Conservation (phyloP, 2,113 vertebrate species). For the Anhinga anhinga region DNA sequence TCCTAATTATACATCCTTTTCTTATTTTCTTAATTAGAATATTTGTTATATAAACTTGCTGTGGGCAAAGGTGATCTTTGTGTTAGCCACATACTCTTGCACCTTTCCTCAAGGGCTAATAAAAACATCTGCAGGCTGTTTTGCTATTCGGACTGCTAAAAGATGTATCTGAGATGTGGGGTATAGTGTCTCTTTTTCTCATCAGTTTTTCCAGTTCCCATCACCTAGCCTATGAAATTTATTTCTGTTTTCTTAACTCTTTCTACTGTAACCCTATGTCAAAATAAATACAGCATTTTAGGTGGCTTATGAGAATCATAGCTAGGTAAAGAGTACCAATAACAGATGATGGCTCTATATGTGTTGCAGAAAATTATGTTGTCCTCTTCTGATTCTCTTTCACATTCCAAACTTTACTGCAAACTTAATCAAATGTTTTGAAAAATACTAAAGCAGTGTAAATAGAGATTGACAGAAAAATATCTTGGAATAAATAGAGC, state of each 20-base stretch:
- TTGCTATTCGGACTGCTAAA: not conserved
- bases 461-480: conserved; percentile 23
- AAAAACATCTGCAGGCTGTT: not conserved
- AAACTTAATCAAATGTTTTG: not conserved
- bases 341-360: not conserved
- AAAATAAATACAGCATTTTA: not conserved
- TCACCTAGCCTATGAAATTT: not conserved
- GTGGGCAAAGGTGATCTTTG: not conserved
- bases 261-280: not conserved
- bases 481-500: not conserved
- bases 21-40: not conserved
- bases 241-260: not conserved
- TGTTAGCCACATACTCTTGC: not conserved
- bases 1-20: not conserved
- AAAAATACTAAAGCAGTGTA: not conserved
- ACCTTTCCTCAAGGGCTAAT: not conserved
- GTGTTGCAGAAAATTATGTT: not conserved
- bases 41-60: not conserved
- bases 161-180: not conserved
- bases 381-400: not conserved
- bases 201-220: not conserved
- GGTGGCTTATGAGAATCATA: not conserved
- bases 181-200: not conserved
- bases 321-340: not conserved
- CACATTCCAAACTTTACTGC: not conserved